A percentile compares a stretch with the other conserved stretches of the same genome.
phyloP scores from a whole-genome alignment of 2,888 invertebrate species.

The Eudasyphora cyanicolor region DNA sequence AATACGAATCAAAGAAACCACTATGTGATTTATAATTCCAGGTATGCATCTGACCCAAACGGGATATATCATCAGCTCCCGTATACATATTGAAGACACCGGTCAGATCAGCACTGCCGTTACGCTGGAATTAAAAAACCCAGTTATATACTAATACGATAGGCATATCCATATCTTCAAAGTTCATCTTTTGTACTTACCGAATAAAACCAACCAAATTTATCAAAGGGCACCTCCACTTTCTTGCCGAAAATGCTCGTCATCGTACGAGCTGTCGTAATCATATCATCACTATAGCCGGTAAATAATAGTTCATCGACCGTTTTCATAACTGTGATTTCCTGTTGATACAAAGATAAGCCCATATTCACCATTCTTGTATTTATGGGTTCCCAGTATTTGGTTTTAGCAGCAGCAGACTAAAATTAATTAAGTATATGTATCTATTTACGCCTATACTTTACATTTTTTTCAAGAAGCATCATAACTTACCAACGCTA shows the following conservation, averaged over 20 bases:
- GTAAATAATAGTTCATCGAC: conserved; percentile 88
- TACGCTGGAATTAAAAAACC: conserved; percentile 83
- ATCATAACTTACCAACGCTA: conserved; percentile 85
- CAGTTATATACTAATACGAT: neutral
- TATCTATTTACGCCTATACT: neutral
- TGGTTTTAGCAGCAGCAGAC: conserved; percentile 81
- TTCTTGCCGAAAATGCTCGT: conserved; percentile 81
- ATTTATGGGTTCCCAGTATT: conserved; percentile 82
- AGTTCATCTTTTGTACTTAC: conserved; percentile 75
- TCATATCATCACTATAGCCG: conserved; percentile 88
- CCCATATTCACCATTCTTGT: conserved; percentile 84
- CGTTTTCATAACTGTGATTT: conserved; percentile 83
- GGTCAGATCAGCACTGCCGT: conserved; percentile 87
- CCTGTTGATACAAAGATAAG: conserved; percentile 82
- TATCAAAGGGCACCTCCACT: conserved; percentile 85
- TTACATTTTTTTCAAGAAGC: neutral
- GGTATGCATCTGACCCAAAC: conserved; percentile 85
- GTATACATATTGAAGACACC: conserved; percentile 90
- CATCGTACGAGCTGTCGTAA: conserved; percentile 84
- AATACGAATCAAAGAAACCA: conserved; percentile 81
- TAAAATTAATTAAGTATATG: conserved; percentile 67
- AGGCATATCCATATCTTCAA: neutral
- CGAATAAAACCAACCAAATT: conserved; percentile 92
- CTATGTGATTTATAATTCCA: conserved; percentile 87
- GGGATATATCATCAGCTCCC: conserved; percentile 83